phyloP scores from a whole-genome alignment of 2,113 vertebrate genomes.

The Amazona vittata region DNA sequence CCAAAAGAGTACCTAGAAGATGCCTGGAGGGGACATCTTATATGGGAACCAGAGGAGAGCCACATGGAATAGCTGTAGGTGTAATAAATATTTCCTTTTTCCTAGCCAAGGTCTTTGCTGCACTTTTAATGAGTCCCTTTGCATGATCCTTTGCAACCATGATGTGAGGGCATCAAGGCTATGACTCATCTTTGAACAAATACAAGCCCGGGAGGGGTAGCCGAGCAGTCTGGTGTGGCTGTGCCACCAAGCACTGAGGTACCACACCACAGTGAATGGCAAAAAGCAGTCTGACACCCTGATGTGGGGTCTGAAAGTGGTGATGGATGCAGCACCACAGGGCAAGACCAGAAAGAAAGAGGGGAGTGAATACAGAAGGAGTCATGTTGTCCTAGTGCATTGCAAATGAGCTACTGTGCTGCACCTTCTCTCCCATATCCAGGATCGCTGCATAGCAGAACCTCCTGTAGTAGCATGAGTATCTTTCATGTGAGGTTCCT shows the following conservation, averaged over 20 bases:
- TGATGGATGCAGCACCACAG: rapidly evolving
- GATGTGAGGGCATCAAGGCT: background rate
- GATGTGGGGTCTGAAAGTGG: background rate
- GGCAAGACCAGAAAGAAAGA: background rate
- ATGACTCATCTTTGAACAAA: background rate
- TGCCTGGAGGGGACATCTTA: background rate
- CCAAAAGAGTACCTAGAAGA: background rate
- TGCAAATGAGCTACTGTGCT: background rate
- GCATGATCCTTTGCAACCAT: background rate
- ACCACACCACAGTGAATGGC: rapidly evolving
- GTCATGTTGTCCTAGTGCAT: background rate
- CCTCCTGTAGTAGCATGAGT: background rate
- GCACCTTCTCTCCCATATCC: background rate
- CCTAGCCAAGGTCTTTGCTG: background rate
- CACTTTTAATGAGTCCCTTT: background rate
- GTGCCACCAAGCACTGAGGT: background rate
- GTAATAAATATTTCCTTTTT: background rate
- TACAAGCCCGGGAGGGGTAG: background rate
- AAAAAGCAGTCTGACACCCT: background rate
- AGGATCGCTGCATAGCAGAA: background rate
- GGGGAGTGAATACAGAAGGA: background rate
- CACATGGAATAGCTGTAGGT: background rate
- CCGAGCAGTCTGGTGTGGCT: background rate
- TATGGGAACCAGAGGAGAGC: background rate
- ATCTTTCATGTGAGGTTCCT: background rate